Conservation (phyloP, 2,113 vertebrate species). For the Lepisosteus osseus region DNA sequence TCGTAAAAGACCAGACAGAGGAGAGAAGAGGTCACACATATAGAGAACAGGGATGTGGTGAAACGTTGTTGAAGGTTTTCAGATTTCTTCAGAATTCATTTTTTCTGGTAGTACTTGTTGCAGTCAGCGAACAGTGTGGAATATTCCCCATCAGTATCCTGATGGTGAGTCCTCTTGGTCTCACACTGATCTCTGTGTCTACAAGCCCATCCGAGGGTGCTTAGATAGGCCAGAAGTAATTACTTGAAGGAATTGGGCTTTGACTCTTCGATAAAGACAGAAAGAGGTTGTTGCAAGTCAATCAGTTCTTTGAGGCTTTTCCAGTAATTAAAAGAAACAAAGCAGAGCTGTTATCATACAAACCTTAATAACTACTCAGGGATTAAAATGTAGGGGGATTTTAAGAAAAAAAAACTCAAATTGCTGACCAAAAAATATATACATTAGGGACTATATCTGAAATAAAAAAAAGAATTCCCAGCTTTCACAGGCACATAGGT, state of each 20-base stretch:
- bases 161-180: too few species aligned
- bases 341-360: constrained; percentile 59
- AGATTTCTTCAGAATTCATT: too few species aligned
- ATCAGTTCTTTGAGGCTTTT: background rate
- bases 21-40: too few species aligned
- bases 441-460: constrained; percentile 69
- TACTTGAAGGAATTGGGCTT: constrained; percentile 40
- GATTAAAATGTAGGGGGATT: constrained; percentile 66
- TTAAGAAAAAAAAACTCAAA: constrained; percentile 48
- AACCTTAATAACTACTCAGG: constrained; percentile 69
- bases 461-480: constrained; percentile 68
- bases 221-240: constrained; percentile 20
- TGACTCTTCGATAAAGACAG: constrained; percentile 40
- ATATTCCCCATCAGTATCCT: too few species aligned
- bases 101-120: too few species aligned
- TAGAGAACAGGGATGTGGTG: too few species aligned
- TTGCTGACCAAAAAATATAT: constrained; percentile 53
- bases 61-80: too few species aligned
- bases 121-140: too few species aligned
- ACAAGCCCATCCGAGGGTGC: too few species aligned
- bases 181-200: too few species aligned
- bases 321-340: constrained; percentile 10
- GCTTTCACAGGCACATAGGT: constrained; percentile 20
- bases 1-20: too few species aligned
- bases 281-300: constrained; percentile 46